These are phyloP conservation scores for Heterodera schachtii DNA, from an alignment of 1,140 invertebrate genomes.

Conservation along the genomic window DNA sequence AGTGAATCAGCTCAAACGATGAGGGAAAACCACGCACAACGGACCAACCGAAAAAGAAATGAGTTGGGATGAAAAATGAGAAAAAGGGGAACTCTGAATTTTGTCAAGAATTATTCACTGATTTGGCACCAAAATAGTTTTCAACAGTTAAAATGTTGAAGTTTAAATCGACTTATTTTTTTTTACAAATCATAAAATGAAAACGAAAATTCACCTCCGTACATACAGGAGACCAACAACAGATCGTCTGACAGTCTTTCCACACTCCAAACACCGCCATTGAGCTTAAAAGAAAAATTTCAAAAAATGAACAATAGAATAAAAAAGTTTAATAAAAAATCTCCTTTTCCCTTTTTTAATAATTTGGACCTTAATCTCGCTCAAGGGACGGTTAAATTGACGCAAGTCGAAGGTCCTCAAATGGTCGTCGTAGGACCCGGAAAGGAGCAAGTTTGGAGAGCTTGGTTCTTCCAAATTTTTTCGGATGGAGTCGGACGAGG, in stretches of 20 bases:
- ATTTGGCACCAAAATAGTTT: too few relatives aligned
- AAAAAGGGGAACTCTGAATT: too few relatives aligned
- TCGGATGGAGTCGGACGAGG: background rate
- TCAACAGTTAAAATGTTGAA: too few relatives aligned
- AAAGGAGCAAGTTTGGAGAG: background rate
- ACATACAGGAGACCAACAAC: slow-evolving; percentile 3
- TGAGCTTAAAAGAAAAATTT: background rate
- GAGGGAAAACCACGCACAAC: background rate
- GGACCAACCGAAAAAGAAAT: background rate
- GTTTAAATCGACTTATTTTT: too few relatives aligned
- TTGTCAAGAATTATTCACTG: too few relatives aligned
- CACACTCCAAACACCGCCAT: background rate
- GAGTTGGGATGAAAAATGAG: too few relatives aligned
- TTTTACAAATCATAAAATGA: background rate
- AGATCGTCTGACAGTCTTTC: background rate
- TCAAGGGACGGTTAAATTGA: background rate
- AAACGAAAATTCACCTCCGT: slow-evolving; percentile 7
- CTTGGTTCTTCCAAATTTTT: background rate
- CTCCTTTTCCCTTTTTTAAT: background rate
- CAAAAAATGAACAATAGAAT: background rate
- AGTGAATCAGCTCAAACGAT: background rate
- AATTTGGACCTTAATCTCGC: background rate
- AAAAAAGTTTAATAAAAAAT: background rate
- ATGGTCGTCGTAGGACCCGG: background rate
- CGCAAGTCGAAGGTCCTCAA: background rate